Percentiles rank a stretch among this genome's conserved stretches.
Evolutionary conservation across 2,797 vertebrate species (phyloP).

Genomic region (Cottoperca gobio): DNA sequence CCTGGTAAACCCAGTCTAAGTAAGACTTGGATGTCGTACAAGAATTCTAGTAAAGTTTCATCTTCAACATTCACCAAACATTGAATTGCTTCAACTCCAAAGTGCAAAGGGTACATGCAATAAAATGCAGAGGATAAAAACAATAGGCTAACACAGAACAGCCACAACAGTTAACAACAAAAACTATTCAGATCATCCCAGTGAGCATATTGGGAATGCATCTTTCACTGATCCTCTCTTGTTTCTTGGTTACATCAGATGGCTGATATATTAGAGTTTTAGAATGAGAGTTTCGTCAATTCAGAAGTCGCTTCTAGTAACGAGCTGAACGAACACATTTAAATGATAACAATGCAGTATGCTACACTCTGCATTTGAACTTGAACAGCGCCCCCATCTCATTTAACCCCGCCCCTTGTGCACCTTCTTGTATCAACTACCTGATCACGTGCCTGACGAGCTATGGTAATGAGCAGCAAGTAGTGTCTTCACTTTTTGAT

Average conservation of each 20-base stretch:
- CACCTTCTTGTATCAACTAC: not conserved
- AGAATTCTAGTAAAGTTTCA: too few relatives aligned
- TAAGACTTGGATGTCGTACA: not conserved
- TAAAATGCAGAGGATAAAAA: not conserved
- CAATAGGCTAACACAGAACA: not conserved
- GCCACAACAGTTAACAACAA: not conserved
- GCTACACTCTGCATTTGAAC: not conserved
- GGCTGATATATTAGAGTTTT: not conserved
- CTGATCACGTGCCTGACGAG: not conserved
- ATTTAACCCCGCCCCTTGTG: not conserved
- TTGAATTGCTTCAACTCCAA: not conserved
- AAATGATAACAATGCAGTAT: not conserved
- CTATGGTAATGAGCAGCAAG: not conserved
- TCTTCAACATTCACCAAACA: not conserved
- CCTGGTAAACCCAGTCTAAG: too few relatives aligned
- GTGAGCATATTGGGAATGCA: not conserved
- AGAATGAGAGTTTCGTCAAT: too few relatives aligned
- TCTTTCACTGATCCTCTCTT: too few relatives aligned
- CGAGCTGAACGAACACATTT: not conserved
- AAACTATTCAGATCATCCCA: not conserved
- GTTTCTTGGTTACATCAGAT: too few relatives aligned
- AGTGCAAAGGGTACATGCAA: not conserved
- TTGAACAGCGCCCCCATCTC: not conserved
- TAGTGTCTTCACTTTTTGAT: rapidly evolving
- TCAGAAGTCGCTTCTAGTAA: not conserved